Evolutionary conservation across 2,888 invertebrate genomes (phyloP), one percentile per base, ranked within the genome.

Genomic region (Esperia sulphurella): DNA sequence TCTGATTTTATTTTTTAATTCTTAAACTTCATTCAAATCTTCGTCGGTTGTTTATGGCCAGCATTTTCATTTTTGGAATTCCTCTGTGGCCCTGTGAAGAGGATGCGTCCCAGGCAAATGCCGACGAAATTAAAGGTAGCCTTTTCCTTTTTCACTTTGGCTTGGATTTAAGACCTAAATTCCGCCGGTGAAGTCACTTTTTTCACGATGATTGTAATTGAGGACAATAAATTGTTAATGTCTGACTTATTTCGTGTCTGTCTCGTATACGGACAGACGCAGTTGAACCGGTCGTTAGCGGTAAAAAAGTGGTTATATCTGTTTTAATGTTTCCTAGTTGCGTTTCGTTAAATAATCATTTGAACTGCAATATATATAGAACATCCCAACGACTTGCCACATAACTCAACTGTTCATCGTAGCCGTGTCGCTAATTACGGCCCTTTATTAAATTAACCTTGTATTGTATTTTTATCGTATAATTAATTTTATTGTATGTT

Each of bases 61-160:
- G 81, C 85, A 86, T 89, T 89, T 89, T 88, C 79, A 83, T 87
- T 80, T 86, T 88, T 89, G 63, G 81, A 85, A 89, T 89, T 83
- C 86, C 68, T 65, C 55, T 55, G 60, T 56, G 60, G 61, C 45
- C 61, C 67, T 58, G 60, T 65, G 63, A 53, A 58, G 58, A 53
- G 55, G 55, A 48, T 40, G 37, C 59, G 68, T 68, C 63, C 66
- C 67, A 71, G 54, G 59, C 71, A 78, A 73, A 81, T 83, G 67
- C 85, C 83, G 68, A 73, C 73, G 78, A 83, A 88, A 88, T 84
- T 85, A 85, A 86, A 76, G 77, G 67, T 63, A 69, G 68, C 71
- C 68, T 61, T 58, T 68, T 74, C 69, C 75, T 85, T 85, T 87
- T 87, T 86, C 83, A 79, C 72, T 78, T 75, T 67, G 71, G 63